These are phyloP conservation scores for Aphelinus certus DNA, from an alignment of 1,140 invertebrate genomes.

Conservation along the genomic window DNA sequence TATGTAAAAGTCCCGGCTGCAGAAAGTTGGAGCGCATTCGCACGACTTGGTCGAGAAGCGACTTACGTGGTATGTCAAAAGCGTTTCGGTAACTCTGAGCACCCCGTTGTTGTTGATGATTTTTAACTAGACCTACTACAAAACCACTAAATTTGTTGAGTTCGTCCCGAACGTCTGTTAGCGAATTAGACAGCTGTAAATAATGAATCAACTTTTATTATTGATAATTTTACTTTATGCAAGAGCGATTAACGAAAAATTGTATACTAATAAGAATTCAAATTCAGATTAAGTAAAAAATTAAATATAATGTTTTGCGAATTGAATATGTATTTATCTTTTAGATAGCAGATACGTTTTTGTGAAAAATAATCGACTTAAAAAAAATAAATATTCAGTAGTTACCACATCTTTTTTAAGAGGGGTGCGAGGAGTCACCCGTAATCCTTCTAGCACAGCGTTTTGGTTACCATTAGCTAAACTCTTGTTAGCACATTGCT, in stretches of 20 bases:
- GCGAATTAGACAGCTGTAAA: slow-evolving; percentile 73
- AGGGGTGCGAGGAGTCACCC: slow-evolving; percentile 74
- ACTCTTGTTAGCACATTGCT: slow-evolving; percentile 68
- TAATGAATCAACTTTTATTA: background rate
- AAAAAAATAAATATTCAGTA: slow-evolving; percentile 22
- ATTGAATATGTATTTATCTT: too few relatives aligned
- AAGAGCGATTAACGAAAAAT: background rate
- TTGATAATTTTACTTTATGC: background rate
- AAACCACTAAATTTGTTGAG: slow-evolving; percentile 88
- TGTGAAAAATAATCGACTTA: slow-evolving; percentile 1
- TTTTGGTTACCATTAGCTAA: slow-evolving; percentile 60
- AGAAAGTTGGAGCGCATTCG: slow-evolving; percentile 95
- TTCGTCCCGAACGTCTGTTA: slow-evolving; percentile 80
- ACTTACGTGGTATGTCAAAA: slow-evolving; percentile 91
- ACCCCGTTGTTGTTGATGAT: slow-evolving; percentile 70
- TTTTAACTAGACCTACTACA: slow-evolving; percentile 76
- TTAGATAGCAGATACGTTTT: background rate
- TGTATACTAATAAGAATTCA: background rate
- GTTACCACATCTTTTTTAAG: slow-evolving; percentile 80
- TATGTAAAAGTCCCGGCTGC: slow-evolving; percentile 77
- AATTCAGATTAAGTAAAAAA: background rate
- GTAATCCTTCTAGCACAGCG: slow-evolving; percentile 73
- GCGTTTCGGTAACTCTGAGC: slow-evolving; percentile 91
- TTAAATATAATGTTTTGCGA: background rate
- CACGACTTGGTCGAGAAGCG: slow-evolving; percentile 90